Conservation (phyloP, 1,140 invertebrate species). For the Latrodectus geometricus region DNA sequence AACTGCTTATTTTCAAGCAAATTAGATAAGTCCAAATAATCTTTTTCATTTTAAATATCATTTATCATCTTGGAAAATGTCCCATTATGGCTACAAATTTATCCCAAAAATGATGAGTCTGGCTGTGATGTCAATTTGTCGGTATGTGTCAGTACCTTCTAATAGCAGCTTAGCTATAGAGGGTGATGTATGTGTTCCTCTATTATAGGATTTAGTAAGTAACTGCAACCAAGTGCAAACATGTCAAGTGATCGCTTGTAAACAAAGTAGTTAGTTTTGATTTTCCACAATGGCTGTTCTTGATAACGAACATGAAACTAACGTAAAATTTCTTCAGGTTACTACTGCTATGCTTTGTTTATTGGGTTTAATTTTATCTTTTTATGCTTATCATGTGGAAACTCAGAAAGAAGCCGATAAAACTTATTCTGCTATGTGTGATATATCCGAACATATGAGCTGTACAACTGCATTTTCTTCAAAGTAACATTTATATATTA, state of each 20-base stretch:
- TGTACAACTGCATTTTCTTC: slow-evolving; percentile 85
- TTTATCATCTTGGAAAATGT: background rate
- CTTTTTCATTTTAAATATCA: no score
- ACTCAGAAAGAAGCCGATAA: slow-evolving; percentile 75
- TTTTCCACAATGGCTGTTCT: background rate
- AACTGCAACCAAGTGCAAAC: background rate
- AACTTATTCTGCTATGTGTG: slow-evolving; percentile 82
- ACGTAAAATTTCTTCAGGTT: slow-evolving; percentile 29
- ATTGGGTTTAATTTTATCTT: slow-evolving; percentile 78
- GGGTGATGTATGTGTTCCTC: no score
- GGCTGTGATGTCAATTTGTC: no score
- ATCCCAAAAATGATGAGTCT: background rate
- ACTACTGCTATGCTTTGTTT: slow-evolving; percentile 69
- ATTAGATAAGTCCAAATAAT: no score
- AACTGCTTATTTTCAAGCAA: no score
- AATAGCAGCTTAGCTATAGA: no score
- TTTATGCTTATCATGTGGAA: slow-evolving; percentile 83
- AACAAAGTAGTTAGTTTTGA: background rate
- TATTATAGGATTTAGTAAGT: no score
- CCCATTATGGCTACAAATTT: background rate
- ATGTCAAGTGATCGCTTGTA: background rate
- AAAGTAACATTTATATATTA: slow-evolving; percentile 68
- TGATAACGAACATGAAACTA: background rate
- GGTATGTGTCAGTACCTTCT: no score
- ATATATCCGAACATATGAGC: slow-evolving; percentile 82